Evolutionary conservation across 2,888 invertebrate genomes (phyloP), one percentile per base, ranked within the genome.

Genomic region (Phalera bucephala): DNA sequence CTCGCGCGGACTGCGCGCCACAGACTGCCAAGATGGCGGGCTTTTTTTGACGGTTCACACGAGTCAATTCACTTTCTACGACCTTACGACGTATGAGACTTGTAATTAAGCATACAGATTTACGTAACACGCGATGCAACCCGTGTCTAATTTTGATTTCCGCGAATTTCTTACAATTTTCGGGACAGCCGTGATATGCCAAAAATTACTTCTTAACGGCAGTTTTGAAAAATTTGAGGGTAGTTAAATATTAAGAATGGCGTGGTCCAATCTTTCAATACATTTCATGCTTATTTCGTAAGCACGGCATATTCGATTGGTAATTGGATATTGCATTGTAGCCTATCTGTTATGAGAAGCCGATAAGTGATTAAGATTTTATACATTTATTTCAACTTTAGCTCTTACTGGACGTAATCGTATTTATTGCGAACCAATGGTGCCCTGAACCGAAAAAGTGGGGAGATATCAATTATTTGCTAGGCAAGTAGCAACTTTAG

Each of bases 31-130:
- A 87, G 77, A 88, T 85, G 86, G 87, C 82, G 83, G 81, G 57
- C 52, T 79, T 87, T 86, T 85, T 89, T 87, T 82, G 87, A 84
- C 80, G 80, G 85, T 87, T 89, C 88, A 88, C 88, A 87, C 85
- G 76, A 84, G 86, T 76, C 88, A 79, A 86, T 87, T 89, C 87
- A 89, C 88, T 89, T 89, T 89, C 88, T 89, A 89, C 87, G 88
- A 88, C 88, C 88, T 89, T 88, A 89, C 78, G 76, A 79, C 82
- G 81, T 84, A 78, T 86, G 81, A 77, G 82, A 79, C 81, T 81
- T 72, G 76, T 86, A 87, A 89, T 88, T 87, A 88, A 81, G 77
- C 79, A 80, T 83, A 77, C 72, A 80, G 68, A 63, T 83, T 88
- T 88, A 88, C 88, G 87, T 88, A 89, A 89, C 67, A 51, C 52